Percentiles rank a stretch among this genome's conserved stretches.
phyloP scores from a whole-genome alignment of 2,797 vertebrate genomes.

The Sylvilagus floridanus region DNA sequence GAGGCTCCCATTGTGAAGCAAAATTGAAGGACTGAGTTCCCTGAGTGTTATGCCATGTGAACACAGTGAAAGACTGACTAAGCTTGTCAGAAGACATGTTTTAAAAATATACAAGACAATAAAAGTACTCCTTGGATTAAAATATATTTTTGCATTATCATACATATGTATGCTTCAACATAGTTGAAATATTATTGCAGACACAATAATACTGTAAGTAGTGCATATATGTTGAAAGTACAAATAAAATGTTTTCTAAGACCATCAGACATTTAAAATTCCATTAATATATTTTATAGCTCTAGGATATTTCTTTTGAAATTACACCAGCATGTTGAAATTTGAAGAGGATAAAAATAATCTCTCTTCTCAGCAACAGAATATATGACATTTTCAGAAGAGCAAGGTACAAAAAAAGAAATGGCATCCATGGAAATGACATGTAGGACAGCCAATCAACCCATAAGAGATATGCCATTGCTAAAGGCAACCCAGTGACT shows the following conservation, averaged over 20 bases:
- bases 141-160: neutral
- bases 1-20: neutral
- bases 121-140: neutral
- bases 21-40: neutral
- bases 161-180: neutral
- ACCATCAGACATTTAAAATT: neutral
- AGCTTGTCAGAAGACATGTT: conserved; percentile 54
- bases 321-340: conserved; percentile 51
- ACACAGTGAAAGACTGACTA: neutral
- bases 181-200: neutral
- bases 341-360: conserved; percentile 74
- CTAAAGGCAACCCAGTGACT: accelerated
- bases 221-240: neutral
- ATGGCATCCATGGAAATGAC: conserved; percentile 41
- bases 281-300: neutral
- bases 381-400: conserved; percentile 73
- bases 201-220: neutral
- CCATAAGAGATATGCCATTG: neutral
- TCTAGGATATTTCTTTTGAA: conserved; percentile 42
- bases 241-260: neutral
- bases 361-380: conserved; percentile 43
- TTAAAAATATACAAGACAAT: conserved; percentile 2
- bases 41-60: neutral
- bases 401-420: conserved; percentile 59
- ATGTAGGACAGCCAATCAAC: neutral